Evolutionary conservation across 2,113 vertebrate genomes (phyloP), one percentile per base, ranked within the genome.

Genomic region (Hyperoodon ampullatus): DNA sequence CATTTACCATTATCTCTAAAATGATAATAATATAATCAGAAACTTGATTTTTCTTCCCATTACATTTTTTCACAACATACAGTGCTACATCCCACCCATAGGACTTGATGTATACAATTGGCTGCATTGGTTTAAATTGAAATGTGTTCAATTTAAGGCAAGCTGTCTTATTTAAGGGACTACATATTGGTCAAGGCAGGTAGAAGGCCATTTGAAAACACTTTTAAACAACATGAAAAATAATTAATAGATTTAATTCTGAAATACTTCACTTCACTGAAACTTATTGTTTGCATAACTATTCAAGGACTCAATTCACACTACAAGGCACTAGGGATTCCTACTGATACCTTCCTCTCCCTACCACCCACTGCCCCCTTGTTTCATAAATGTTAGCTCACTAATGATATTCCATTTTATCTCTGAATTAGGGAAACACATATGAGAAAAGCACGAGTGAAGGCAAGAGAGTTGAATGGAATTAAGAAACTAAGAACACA

Each of bases 291-390:
- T 66, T 74, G 23, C 12, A 35, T 8, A 21, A 44, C 33, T 42
- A 83, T 14, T 42, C 14, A 90, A 58, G 77, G 82, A 80, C 15
- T 5, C 16, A 66, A 44, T 26, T 75, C 8, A 90, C 0, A 77
- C 14, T 16, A 84, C 6, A 75, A 61, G 24, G 30, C 61, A 58
- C 7, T 63, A 44, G 12, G 28, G 19, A 65, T 81, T 83, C n/a
- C 9, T 68, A 7, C 7, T 50, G 30, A 78, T 50, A 39, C 28
- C 4, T 55, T 24, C 3, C 12, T 72, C 14, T 35, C 21, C 13
- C 2, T 61, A 5, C 5, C 7, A 44, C 35, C 13, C 28, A 5
- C 10, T 8, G 19, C 2, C 24, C 8, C 1, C 1, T 16, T 23
- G 5, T 16, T 39, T 4, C 7, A 35, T 33, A 71, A 70, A 78